Evolutionary conservation across 2,888 invertebrate species (phyloP), one percentile per base, ranked within the genome.

Genomic region (Ophion slaviceki): DNA sequence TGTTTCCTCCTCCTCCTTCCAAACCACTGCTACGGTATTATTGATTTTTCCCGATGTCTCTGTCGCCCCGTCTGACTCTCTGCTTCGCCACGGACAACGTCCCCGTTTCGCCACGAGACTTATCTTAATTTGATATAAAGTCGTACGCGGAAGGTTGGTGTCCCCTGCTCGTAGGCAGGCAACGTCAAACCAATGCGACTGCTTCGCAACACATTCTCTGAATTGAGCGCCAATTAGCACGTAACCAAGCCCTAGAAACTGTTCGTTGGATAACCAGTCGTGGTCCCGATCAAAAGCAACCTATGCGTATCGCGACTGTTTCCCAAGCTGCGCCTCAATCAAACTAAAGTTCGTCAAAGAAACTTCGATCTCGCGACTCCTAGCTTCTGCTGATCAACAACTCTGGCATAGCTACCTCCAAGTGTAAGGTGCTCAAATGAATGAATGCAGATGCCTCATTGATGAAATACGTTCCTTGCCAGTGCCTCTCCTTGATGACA

Each of bases 121-220:
- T 70, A 66, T 85, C 76, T 77, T 80, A 76, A 80, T 86, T 86
- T 67, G 70, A 80, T 80, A 68, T 70, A 70, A 78, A 74, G 67
- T 61, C 72, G 67, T 77, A 84, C 80, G 72, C 40, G 36, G 20
- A 14, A 59, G 32, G 28, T 36, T 40, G 36, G 53, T n/a, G 45
- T 6, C 45, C 36, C 10, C 28, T 7, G 20, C 74, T 53, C 53
- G 11, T 53, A 17, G 53, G 14, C 4, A 53, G 17, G 62, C 32
- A 62, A 40, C 20, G 32, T 77, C 67, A 17, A 53, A 72, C 36
- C 61, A 53, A 47, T 5, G 5, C 24, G 72, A 74, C 72, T 76
- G 20, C 28, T 14, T 24, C 36, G 47, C 75, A 40, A 77, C 76
- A 77, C 61, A 17, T 57, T 61, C 72, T 47, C 17, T 7, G 7